phyloP scores from a whole-genome alignment of 2,888 invertebrate species.

The Polydrusus tereticollis region DNA sequence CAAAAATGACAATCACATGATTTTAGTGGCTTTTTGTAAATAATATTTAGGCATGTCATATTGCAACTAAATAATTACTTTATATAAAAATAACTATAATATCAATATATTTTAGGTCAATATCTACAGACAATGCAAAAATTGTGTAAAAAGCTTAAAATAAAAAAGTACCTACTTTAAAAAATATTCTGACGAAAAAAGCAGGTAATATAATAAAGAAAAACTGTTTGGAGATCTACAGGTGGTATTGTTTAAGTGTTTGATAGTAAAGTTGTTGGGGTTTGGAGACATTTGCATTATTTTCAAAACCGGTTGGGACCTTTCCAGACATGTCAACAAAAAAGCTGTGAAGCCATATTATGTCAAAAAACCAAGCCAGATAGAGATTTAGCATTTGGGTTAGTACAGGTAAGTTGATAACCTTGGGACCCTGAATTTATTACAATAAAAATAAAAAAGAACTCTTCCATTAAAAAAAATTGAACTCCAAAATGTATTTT shows the following conservation, averaged over 20 bases:
- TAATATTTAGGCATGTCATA: constrained; percentile 38
- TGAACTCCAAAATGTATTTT: too few relatives aligned
- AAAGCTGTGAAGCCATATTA: too few relatives aligned
- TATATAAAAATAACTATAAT: constrained; percentile 29
- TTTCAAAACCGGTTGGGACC: too few relatives aligned
- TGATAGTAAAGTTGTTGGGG: too few relatives aligned
- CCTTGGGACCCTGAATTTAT: too few relatives aligned
- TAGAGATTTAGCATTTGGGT: too few relatives aligned
- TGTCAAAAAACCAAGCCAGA: too few relatives aligned
- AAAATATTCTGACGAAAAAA: neutral
- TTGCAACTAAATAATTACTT: constrained; percentile 23
- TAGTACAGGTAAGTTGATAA: too few relatives aligned
- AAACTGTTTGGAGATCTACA: neutral
- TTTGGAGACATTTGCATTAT: too few relatives aligned
- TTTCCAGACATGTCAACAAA: too few relatives aligned
- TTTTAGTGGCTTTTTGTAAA: constrained; percentile 38
- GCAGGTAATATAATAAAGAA: neutral
- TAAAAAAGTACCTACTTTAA: neutral
- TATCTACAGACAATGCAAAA: constrained; percentile 30
- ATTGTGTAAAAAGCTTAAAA: constrained; percentile 4
- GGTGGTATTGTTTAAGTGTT: neutral
- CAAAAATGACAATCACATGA: constrained; percentile 33
- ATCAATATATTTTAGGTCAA: constrained; percentile 4
- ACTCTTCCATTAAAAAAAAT: too few relatives aligned
- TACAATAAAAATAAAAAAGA: too few relatives aligned